Conservation (phyloP, 2,113 vertebrate genomes). For the Panthera tigris region DNA sequence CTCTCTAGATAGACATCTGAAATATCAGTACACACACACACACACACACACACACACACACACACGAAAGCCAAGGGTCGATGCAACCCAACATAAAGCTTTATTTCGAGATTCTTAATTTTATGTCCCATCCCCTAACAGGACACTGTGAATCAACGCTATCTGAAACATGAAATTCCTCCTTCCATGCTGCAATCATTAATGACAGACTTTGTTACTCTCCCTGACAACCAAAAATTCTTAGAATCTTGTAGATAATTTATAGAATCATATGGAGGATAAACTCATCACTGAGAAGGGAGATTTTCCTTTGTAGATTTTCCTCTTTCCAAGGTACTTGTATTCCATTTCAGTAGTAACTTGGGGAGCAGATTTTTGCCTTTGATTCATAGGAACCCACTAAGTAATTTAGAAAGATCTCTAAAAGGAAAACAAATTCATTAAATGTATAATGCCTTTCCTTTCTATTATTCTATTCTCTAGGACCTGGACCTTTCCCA, state of each 20-base stretch:
- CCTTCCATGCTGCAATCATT: not conserved
- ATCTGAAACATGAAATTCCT: not conserved
- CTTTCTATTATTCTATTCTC: not conserved
- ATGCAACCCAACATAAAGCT: not conserved
- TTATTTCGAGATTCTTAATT: not conserved
- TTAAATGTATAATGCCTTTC: not conserved
- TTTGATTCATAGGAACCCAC: not conserved
- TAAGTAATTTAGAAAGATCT: conserved; percentile 10
- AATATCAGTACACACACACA: not conserved
- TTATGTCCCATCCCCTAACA: not conserved
- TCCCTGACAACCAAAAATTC: not conserved
- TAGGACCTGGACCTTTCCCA: conserved; percentile 89
- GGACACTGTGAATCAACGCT: not conserved
- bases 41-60: not conserved
- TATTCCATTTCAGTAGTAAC: not conserved
- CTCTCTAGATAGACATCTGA: not conserved
- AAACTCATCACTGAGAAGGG: not conserved
- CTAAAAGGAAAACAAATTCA: not conserved
- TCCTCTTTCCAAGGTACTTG: not conserved
- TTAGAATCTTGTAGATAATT: not conserved
- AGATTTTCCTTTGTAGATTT: not conserved
- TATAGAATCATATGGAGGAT: not conserved
- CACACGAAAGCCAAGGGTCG: not conserved
- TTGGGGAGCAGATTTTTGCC: not conserved
- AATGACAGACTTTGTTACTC: not conserved